phyloP scores from a whole-genome alignment of 2,888 invertebrate genomes.

The Autographa gamma region DNA sequence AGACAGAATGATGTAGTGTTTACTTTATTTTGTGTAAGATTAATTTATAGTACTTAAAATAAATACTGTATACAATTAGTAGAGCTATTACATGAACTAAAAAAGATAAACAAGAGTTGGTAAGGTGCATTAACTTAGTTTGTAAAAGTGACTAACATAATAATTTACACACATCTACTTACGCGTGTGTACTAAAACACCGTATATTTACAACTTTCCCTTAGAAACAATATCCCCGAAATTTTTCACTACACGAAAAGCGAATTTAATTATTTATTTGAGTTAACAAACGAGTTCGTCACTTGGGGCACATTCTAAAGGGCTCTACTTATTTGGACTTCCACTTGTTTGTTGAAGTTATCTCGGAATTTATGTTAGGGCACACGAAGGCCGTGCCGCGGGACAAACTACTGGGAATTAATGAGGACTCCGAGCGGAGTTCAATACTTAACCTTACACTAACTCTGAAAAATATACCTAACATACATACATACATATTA shows the following conservation, averaged over 20 bases:
- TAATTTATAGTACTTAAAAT: background rate
- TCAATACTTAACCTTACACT: conserved; percentile 65
- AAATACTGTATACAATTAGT: too few species aligned
- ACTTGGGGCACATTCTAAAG: conserved; percentile 80
- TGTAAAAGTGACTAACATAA: too few species aligned
- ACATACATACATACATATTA: conserved; percentile 6
- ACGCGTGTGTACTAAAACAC: background rate
- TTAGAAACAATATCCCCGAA: conserved; percentile 35
- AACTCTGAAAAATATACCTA: conserved; percentile 61
- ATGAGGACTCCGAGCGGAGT: conserved; percentile 72
- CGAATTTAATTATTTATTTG: conserved; percentile 68
- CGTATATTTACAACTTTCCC: background rate
- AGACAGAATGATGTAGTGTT: background rate
- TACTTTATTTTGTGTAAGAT: background rate
- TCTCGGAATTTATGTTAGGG: conserved; percentile 83
- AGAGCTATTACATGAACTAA: too few species aligned
- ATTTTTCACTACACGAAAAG: conserved; percentile 50
- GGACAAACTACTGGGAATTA: conserved; percentile 82
- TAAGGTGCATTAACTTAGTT: too few species aligned
- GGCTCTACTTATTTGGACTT: conserved; percentile 82
- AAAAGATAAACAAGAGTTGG: too few species aligned
- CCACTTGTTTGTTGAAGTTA: conserved; percentile 83
- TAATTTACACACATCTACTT: background rate
- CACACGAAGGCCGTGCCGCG: conserved; percentile 74
- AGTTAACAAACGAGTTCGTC: conserved; percentile 75